phyloP scores from a whole-genome alignment of 2,888 invertebrate species.

The Eugnorisma glareosa region DNA sequence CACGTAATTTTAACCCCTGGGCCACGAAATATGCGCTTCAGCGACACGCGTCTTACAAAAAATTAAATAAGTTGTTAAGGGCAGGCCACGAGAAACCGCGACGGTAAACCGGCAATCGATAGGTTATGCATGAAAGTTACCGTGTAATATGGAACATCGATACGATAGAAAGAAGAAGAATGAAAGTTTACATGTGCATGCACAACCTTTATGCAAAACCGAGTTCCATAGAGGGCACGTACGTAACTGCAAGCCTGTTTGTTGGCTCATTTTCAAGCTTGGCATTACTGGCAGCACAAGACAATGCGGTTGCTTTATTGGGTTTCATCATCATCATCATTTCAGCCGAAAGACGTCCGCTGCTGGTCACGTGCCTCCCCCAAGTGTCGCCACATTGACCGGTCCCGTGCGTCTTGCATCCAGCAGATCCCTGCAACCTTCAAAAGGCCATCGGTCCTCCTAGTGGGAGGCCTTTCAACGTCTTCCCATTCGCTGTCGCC shows the following conservation, averaged over 20 bases:
- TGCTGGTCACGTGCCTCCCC: too few species aligned
- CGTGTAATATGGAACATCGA: too few species aligned
- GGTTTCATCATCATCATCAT: too few species aligned
- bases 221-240: background rate
- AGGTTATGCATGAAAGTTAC: background rate
- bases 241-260: background rate
- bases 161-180: too few species aligned
- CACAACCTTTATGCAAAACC: background rate
- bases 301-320: background rate
- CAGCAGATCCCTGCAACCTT: too few species aligned
- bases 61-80: background rate
- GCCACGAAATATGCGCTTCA: background rate
- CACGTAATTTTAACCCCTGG: slow-evolving; percentile 15
- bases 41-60: background rate
- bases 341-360: too few species aligned
- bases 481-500: too few species aligned
- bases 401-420: too few species aligned
- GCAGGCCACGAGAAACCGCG: background rate
- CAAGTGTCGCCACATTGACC: too few species aligned
- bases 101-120: background rate
- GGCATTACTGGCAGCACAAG: background rate
- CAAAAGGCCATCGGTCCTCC: too few species aligned
- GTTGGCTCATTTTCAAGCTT: background rate
- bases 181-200: background rate
- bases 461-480: too few species aligned